Evolutionary conservation across 2,888 invertebrate species (phyloP).

Genomic region (Malacosoma neustria): DNA sequence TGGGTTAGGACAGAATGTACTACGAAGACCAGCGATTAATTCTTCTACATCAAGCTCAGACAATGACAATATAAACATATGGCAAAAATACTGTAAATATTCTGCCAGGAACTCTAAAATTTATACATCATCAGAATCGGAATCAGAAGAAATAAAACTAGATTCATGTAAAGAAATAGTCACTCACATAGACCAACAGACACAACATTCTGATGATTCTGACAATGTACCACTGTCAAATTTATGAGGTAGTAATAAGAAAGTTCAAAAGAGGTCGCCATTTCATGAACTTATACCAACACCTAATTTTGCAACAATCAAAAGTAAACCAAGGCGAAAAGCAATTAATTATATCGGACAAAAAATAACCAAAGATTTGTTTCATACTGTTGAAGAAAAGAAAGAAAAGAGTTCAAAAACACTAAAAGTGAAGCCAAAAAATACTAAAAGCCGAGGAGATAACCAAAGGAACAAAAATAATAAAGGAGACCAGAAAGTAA

Average conservation of each 20-base stretch:
- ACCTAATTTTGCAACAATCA: conserved; percentile 8
- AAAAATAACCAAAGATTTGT: conserved; percentile 10
- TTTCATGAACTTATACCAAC: conserved; percentile 11
- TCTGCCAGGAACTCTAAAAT: too few relatives aligned
- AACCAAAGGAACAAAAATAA: background rate
- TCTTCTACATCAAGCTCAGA: too few relatives aligned
- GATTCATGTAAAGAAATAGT: conserved; percentile 1
- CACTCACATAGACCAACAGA: too few relatives aligned
- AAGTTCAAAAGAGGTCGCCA: conserved; percentile 3
- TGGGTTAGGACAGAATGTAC: too few relatives aligned
- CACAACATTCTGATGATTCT: too few relatives aligned
- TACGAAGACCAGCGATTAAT: too few relatives aligned
- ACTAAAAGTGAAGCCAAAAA: background rate
- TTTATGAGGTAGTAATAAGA: conserved; percentile 1
- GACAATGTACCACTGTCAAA: conserved; percentile 2
- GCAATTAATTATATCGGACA: conserved; percentile 11
- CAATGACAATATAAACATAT: too few relatives aligned
- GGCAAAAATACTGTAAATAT: too few relatives aligned
- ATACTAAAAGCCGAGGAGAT: background rate
- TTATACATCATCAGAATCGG: too few relatives aligned
- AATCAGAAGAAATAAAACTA: too few relatives aligned
- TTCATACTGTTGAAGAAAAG: conserved; percentile 2
- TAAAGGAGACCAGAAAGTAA: too few relatives aligned
- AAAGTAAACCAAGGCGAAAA: conserved; percentile 8
- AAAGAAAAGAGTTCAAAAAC: conserved; percentile 1